Percentiles rank a stretch among this genome's conserved stretches.
Conservation (phyloP, 2,113 vertebrate genomes). For the Bambusicola thoracicus region DNA sequence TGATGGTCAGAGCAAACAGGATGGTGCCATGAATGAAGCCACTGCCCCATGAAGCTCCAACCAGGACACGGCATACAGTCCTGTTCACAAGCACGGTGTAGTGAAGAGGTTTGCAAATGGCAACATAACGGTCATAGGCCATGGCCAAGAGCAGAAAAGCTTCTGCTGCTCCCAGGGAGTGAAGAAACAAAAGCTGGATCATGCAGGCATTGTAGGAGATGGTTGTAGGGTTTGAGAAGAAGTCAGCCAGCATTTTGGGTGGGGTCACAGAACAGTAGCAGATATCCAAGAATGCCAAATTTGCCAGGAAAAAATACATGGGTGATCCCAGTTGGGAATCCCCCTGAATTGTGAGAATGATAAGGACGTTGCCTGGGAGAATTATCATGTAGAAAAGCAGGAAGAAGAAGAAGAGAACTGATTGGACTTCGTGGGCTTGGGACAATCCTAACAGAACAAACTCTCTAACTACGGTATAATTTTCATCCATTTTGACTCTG, state of each 20-base stretch:
- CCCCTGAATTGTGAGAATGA: not conserved
- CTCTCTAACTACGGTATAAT: not conserved
- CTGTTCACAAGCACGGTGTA: slow-evolving; percentile 40
- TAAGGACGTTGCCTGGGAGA: slow-evolving; percentile 30
- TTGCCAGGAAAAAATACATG: slow-evolving; percentile 62
- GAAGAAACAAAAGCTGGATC: slow-evolving; percentile 60
- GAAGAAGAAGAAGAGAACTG: slow-evolving; percentile 34
- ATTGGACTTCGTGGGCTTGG: not conserved
- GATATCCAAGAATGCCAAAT: slow-evolving; percentile 50
- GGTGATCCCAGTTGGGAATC: slow-evolving; percentile 19
- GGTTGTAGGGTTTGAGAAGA: slow-evolving; percentile 13
- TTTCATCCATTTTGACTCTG: slow-evolving; percentile 8
- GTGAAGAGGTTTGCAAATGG: slow-evolving; percentile 52
- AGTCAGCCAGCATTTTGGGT: slow-evolving; percentile 59
- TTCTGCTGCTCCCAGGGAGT: slow-evolving; percentile 41
- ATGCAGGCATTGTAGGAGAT: slow-evolving; percentile 55
- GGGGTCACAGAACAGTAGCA: slow-evolving; percentile 53
- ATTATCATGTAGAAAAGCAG: slow-evolving; percentile 31
- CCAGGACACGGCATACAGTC: not conserved
- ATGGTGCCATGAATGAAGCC: not conserved
- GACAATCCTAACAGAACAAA: slow-evolving; percentile 51
- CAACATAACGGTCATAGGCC: slow-evolving; percentile 52
- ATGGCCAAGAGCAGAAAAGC: slow-evolving; percentile 51
- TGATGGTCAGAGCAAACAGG: not conserved
- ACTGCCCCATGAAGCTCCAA: not conserved